Evolutionary conservation across 1,140 invertebrate species (phyloP).

Genomic region (Leptinotarsa defecta): DNA sequence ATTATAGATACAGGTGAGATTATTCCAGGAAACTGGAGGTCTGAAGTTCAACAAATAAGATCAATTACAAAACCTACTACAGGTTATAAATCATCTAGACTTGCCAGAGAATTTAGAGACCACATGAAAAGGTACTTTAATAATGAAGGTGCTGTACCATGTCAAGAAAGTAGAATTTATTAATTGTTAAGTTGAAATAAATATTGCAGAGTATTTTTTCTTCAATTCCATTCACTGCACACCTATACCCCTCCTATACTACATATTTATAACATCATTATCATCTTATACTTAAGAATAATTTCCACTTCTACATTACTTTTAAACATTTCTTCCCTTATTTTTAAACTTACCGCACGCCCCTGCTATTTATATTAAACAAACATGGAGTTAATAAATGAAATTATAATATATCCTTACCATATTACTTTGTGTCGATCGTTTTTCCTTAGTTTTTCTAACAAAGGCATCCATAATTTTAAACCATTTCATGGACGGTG

Average conservation of each 20-base stretch:
- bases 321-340: not conserved
- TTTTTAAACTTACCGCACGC: not conserved
- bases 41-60: conserved; percentile 10
- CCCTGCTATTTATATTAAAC: not conserved
- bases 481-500: not conserved
- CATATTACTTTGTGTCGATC: conserved; percentile 4
- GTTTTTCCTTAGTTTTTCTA: conserved; percentile 8
- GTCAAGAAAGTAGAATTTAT: conserved; percentile 10
- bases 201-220: not conserved
- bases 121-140: not conserved
- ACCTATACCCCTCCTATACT: not conserved
- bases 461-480: conserved; percentile 7
- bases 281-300: no score
- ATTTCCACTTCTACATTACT: no score
- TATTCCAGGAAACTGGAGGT: not conserved
- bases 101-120: not conserved
- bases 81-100: not conserved
- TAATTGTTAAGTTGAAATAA: not conserved
- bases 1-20: not conserved
- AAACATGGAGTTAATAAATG: not conserved
- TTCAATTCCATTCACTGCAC: not conserved
- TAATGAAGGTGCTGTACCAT: conserved; percentile 6
- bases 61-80: not conserved
- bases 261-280: no score
- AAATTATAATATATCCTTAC: not conserved